These are phyloP conservation scores for Automeris io DNA, from an alignment of 2,888 invertebrate genomes.

Conservation along the genomic window DNA sequence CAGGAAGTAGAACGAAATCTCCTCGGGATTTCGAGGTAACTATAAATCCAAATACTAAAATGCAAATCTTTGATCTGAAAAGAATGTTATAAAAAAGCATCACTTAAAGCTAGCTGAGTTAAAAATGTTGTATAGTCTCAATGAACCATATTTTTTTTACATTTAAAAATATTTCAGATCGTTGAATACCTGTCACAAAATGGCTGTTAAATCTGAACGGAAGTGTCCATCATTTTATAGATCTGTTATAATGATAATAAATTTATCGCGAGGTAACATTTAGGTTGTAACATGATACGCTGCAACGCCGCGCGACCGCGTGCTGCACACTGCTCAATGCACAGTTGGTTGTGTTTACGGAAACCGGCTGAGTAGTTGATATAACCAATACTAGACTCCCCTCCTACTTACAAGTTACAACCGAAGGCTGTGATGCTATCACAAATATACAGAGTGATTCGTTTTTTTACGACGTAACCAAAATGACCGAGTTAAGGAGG, in stretches of 20 bases:
- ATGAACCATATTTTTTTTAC: no score
- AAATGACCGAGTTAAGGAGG: constrained; percentile 32
- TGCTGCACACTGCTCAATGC: not conserved
- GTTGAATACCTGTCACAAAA: no score
- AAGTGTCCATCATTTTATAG: not conserved
- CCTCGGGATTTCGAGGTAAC: no score
- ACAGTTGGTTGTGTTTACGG: constrained; percentile 31
- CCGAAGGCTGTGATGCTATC: no score
- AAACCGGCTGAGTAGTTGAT: constrained; percentile 25
- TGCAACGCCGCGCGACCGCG: not conserved
- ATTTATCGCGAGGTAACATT: not conserved
- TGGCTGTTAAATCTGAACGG: not conserved
- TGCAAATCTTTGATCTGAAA: no score
- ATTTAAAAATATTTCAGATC: no score
- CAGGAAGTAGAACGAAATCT: no score
- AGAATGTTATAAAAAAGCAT: no score
- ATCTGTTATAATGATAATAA: not conserved
- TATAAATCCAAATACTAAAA: no score
- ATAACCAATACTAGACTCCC: constrained; percentile 34
- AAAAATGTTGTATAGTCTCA: no score
- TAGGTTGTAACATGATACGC: not conserved
- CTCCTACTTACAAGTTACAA: constrained; percentile 6
- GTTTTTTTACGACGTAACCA: constrained; percentile 15
- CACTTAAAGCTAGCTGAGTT: no score
- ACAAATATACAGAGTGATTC: constrained; percentile 43